Evolutionary conservation across 2,113 vertebrate genomes (phyloP), one percentile per base, ranked within the genome.

Genomic region (Myiopsitta monachus): DNA sequence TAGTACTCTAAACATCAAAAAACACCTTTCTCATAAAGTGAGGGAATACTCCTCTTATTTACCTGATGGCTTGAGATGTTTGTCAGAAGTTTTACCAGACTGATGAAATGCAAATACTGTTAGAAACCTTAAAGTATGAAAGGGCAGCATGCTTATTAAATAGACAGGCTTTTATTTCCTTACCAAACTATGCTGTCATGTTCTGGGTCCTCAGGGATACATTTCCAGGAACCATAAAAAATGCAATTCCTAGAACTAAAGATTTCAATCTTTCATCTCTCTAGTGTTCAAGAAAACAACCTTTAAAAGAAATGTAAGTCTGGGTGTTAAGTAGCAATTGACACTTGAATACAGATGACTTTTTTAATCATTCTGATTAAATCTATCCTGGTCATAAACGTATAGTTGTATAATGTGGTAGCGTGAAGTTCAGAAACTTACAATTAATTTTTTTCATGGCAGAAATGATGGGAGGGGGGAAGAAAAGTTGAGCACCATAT

Each of bases 1-100:
- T n/a, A n/a, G 83, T 75, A 76, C 73, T 96, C 96, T 83, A 91
- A 92, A 94, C 74, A 90, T 95, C 92, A 96, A 96, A 96, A 84
- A 36, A 0, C 66, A 83, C 80, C 77, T 93, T 93, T 93, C 41
- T 72, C 55, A 30, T 87, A 31, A 66, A 92, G 68, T 84, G 75
- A 91, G 54, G 47, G 66, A 92, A 49, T 10, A 55, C n/a, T 93
- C 30, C 69, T 76, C 26, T 49, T 82, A 78, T 84, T 95, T 87
- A 91, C 87, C 44, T 89, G 68, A 66, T 83, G 75, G 44, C 39
- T 85, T 91, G 51, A 88, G 78, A 59, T 86, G 18, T 73, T 83
- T 76, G 38, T 91, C 70, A 92, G 52, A 94, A 87, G 36, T 91
- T 92, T 63, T 63, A 76, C 63, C 31, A 79, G 59, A 70, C n/a